phyloP scores from a whole-genome alignment of 2,797 vertebrate genomes.

The Sebastes baramenuke region DNA sequence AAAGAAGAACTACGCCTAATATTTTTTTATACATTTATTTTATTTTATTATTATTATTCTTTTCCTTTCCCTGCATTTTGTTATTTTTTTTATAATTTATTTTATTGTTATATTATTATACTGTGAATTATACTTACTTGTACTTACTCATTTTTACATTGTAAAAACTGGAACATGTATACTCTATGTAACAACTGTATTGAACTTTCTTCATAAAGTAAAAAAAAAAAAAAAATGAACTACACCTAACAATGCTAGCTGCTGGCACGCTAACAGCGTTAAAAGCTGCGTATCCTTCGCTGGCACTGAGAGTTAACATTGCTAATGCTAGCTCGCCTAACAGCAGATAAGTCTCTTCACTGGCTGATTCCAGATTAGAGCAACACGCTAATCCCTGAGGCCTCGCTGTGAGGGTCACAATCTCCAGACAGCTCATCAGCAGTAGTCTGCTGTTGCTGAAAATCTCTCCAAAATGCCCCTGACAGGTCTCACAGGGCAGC shows the following conservation, averaged over 20 bases:
- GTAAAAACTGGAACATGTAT: too few relatives aligned
- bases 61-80: too few relatives aligned
- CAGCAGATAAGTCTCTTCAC: slow-evolving; percentile 69
- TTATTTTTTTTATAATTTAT: too few relatives aligned
- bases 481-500: slow-evolving; percentile 19
- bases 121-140: too few relatives aligned
- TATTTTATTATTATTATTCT: too few relatives aligned
- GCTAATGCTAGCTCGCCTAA: slow-evolving; percentile 69
- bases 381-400: slow-evolving; percentile 65
- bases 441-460: slow-evolving; percentile 55
- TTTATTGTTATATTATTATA: too few relatives aligned
- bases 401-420: slow-evolving; percentile 66
- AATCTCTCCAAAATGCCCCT: slow-evolving; percentile 39
- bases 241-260: not conserved
- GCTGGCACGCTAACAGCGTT: not conserved
- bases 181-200: too few relatives aligned
- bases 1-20: accelerated
- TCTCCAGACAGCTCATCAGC: slow-evolving; percentile 71
- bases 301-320: slow-evolving; percentile 51
- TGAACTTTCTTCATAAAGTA: too few relatives aligned
- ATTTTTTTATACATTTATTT: too few relatives aligned
- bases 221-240: not conserved
- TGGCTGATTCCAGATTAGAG: slow-evolving; percentile 76
- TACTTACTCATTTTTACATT: too few relatives aligned
- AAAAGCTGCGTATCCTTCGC: not conserved